Evolutionary conservation across 2,888 invertebrate genomes (phyloP).

Genomic region (Aporophyla nigra): DNA sequence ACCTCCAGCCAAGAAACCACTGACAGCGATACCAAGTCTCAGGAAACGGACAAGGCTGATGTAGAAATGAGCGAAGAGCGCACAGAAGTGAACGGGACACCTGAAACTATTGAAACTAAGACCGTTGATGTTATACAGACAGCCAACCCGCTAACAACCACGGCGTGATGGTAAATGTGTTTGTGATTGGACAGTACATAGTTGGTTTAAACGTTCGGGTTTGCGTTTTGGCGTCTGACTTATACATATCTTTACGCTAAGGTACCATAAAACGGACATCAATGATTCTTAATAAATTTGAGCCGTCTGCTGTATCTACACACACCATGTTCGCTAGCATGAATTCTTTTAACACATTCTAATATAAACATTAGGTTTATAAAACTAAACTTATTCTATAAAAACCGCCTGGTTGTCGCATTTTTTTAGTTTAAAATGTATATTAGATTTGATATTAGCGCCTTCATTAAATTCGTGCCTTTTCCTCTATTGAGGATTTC

Average conservation of each 20-base stretch:
- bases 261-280: slow-evolving; percentile 6
- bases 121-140: slow-evolving; percentile 72
- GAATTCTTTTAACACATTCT: slow-evolving; percentile 24
- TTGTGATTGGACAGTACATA: slow-evolving; percentile 54
- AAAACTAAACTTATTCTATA: slow-evolving; percentile 29
- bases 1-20: slow-evolving; percentile 81
- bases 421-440: slow-evolving; percentile 50
- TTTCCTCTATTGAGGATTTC: slow-evolving; percentile 54
- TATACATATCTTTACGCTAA: slow-evolving; percentile 61
- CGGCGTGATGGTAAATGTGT: slow-evolving; percentile 79
- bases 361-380: slow-evolving; percentile 25
- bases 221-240: slow-evolving; percentile 41
- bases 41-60: slow-evolving; percentile 64
- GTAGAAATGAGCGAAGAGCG: slow-evolving; percentile 62
- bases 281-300: slow-evolving; percentile 7
- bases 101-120: slow-evolving; percentile 71
- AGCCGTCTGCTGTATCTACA: neutral
- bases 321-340: slow-evolving; percentile 29
- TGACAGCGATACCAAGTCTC: slow-evolving; percentile 71
- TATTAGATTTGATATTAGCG: slow-evolving; percentile 57
- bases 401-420: slow-evolving; percentile 52
- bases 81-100: slow-evolving; percentile 77
- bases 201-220: slow-evolving; percentile 65
- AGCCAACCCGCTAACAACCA: slow-evolving; percentile 73
- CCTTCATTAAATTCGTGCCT: slow-evolving; percentile 58